Evolutionary conservation across 1,140 invertebrate genomes (phyloP).

Genomic region (Yoshiicerus persimilis): DNA sequence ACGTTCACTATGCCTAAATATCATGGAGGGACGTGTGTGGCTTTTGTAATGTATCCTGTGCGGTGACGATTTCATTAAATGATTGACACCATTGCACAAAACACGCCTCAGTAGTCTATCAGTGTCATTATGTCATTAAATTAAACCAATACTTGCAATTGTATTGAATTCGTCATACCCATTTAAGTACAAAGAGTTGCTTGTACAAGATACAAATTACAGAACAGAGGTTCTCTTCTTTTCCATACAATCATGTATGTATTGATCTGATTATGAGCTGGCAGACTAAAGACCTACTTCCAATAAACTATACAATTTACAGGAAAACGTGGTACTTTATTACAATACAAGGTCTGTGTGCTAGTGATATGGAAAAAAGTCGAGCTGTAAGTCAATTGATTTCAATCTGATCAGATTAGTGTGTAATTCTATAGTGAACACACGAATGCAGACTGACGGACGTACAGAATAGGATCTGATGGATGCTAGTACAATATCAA

Average conservation of each 20-base stretch:
- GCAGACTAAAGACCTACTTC: background rate
- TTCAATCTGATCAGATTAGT: background rate
- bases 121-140: constrained; percentile 3
- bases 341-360: background rate
- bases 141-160: background rate
- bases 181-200: background rate
- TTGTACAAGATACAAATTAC: background rate
- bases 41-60: background rate
- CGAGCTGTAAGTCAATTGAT: background rate
- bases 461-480: background rate
- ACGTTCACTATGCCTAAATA: background rate
- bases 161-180: background rate
- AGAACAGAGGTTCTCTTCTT: no score
- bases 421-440: background rate
- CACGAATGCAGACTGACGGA: background rate
- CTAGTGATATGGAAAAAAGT: background rate
- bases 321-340: background rate
- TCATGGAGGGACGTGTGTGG: background rate
- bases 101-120: background rate
- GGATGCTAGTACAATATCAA: background rate
- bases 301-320: background rate
- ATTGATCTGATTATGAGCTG: background rate
- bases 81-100: background rate
- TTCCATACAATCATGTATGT: no score
- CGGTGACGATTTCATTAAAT: background rate